Evolutionary conservation across 1,140 invertebrate genomes (phyloP).

Genomic region (Cheumatopsyche charites): DNA sequence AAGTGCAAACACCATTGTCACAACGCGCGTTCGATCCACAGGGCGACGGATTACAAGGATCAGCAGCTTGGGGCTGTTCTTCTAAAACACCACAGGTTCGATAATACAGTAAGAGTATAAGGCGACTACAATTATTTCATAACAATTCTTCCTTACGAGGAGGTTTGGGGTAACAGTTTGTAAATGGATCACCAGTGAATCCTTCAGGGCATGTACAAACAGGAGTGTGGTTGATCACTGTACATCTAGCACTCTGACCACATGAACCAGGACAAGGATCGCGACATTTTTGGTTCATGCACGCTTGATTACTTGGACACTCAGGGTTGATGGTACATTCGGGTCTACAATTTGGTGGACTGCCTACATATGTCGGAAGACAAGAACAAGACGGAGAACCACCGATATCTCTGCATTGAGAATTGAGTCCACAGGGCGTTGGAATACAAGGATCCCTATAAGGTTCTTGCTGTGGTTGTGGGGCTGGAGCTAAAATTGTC

Average conservation of each 20-base stretch:
- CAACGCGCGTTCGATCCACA: conserved; percentile 69
- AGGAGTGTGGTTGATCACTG: conserved; percentile 67
- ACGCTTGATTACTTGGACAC: conserved; percentile 66
- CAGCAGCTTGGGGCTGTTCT: conserved; percentile 44
- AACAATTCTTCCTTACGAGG: conserved; percentile 52
- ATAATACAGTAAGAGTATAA: too few relatives aligned
- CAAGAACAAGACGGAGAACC: conserved; percentile 69
- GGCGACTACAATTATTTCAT: too few relatives aligned
- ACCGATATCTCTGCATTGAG: conserved; percentile 67
- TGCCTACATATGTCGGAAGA: conserved; percentile 66
- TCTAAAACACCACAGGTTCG: conserved; percentile 37
- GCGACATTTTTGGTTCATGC: conserved; percentile 69
- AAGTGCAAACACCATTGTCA: conserved; percentile 68
- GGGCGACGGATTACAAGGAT: conserved; percentile 65
- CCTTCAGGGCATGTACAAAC: conserved; percentile 69
- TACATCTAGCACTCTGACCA: conserved; percentile 67
- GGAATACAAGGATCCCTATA: conserved; percentile 70
- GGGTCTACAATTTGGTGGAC: conserved; percentile 72
- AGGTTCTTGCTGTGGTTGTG: conserved; percentile 57
- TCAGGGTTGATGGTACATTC: conserved; percentile 71
- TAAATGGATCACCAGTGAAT: conserved; percentile 74
- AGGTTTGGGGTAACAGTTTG: conserved; percentile 65
- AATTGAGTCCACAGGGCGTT: conserved; percentile 72
- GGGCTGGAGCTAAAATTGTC: conserved; percentile 41
- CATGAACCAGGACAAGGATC: conserved; percentile 78